Conservation (phyloP, 2,797 vertebrate genomes). For the Lacerta agilis region DNA sequence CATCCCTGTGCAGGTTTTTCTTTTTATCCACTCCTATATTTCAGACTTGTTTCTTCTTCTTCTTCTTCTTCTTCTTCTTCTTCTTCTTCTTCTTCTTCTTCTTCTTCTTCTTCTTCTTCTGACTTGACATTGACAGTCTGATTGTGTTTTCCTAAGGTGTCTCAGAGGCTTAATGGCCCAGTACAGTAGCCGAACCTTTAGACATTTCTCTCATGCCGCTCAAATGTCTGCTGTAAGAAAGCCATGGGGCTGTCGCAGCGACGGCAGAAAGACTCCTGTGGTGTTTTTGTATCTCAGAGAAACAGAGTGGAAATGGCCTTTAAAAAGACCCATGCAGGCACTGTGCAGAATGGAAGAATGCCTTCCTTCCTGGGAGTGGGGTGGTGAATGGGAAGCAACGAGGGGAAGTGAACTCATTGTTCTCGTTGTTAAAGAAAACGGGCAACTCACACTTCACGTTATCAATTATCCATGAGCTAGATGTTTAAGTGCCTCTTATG, state of each 20-base stretch:
- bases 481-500: conserved; percentile 5
- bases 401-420: neutral
- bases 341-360: neutral
- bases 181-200: conserved; percentile 48
- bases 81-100: too few species aligned
- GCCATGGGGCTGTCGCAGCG: conserved; percentile 29
- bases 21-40: conserved; percentile 68
- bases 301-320: conserved; percentile 44
- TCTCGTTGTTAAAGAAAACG: conserved; percentile 10
- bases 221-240: conserved; percentile 33
- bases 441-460: conserved; percentile 23
- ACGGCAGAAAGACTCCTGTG: conserved; percentile 30
- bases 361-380: neutral
- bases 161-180: conserved; percentile 67
- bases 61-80: too few species aligned
- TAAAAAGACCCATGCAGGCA: conserved; percentile 8
- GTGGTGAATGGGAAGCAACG: neutral
- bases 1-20: conserved; percentile 54
- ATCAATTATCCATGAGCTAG: conserved; percentile 46
- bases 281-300: conserved; percentile 54
- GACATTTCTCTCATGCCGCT: conserved; percentile 51
- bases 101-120: conserved; percentile 59
- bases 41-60: conserved; percentile 63
- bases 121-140: conserved; percentile 58
- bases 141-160: conserved; percentile 62